Evolutionary conservation across 2,888 invertebrate species (phyloP).

Genomic region (Lasiommata megera): DNA sequence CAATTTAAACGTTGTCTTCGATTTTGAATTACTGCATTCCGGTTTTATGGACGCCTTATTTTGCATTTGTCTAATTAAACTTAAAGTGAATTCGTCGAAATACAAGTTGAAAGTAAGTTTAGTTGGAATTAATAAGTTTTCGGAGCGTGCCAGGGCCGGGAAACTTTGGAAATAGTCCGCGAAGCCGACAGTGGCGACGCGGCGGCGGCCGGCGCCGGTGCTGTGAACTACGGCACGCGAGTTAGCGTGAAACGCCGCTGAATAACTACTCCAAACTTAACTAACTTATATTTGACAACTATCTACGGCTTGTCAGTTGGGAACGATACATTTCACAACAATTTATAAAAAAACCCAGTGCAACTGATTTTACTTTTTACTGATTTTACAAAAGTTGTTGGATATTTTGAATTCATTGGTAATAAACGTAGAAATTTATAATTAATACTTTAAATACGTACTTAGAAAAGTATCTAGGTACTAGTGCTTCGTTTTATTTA

Average conservation of each 20-base stretch:
- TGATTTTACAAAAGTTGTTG: too few relatives aligned
- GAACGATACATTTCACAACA: neutral
- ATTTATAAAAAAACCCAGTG: neutral
- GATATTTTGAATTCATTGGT: too few relatives aligned
- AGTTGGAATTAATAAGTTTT: slow-evolving; percentile 39
- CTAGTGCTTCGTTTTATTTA: too few relatives aligned
- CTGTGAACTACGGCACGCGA: slow-evolving; percentile 39
- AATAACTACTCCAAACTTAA: slow-evolving; percentile 2
- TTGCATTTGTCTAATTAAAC: neutral
- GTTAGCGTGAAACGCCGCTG: slow-evolving; percentile 9
- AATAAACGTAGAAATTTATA: too few relatives aligned
- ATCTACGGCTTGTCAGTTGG: neutral
- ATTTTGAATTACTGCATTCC: neutral
- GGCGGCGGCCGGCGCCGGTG: slow-evolving; percentile 65
- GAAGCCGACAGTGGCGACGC: slow-evolving; percentile 61
- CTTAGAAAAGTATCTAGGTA: too few relatives aligned
- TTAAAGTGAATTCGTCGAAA: neutral
- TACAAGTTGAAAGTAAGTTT: slow-evolving; percentile 30
- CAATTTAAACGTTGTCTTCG: neutral
- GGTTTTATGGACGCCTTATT: neutral
- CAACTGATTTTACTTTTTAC: neutral
- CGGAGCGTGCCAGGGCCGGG: slow-evolving; percentile 46
- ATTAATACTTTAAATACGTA: too few relatives aligned
- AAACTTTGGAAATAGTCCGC: slow-evolving; percentile 51
- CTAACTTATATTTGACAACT: neutral